Percentiles rank a stretch among this genome's conserved stretches.
These are phyloP conservation scores for Herpetotheres cachinnans DNA, from an alignment of 2,113 vertebrate genomes.

Conservation along the genomic window DNA sequence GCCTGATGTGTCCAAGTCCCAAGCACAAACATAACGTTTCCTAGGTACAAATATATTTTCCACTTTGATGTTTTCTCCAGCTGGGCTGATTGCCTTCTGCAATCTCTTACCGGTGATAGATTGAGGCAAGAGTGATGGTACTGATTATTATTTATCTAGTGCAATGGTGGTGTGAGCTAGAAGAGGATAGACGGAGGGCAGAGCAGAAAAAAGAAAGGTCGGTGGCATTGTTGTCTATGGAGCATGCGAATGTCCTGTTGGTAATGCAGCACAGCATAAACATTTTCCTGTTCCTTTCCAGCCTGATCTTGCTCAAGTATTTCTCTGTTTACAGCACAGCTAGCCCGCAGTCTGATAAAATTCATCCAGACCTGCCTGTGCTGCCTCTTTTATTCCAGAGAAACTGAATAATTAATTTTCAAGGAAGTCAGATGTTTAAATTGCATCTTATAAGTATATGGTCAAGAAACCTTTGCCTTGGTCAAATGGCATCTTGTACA, in stretches of 20 bases:
- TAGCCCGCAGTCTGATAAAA: background rate
- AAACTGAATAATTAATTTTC: background rate
- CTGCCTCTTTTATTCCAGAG: background rate
- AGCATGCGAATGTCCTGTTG: rapidly evolving
- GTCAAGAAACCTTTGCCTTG: background rate
- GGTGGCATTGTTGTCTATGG: background rate
- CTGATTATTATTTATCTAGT: background rate
- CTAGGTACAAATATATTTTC: background rate
- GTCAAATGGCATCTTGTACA: background rate
- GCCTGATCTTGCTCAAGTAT: background rate
- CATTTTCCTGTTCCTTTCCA: background rate
- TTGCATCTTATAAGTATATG: background rate
- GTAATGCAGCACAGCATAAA: background rate
- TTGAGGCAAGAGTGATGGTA: background rate
- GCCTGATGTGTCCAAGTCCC: background rate
- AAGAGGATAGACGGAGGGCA: background rate
- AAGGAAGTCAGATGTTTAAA: background rate
- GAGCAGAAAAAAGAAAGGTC: background rate
- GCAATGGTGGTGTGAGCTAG: background rate
- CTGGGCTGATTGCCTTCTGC: background rate
- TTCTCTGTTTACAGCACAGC: background rate
- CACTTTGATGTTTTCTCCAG: background rate
- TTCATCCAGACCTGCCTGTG: background rate
- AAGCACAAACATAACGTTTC: rapidly evolving
- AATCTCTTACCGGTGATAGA: background rate